A percentile compares a stretch with the other conserved stretches of the same genome.
Evolutionary conservation across 2,888 invertebrate genomes (phyloP).

Genomic region (Gastracanthus pulcherrimus): DNA sequence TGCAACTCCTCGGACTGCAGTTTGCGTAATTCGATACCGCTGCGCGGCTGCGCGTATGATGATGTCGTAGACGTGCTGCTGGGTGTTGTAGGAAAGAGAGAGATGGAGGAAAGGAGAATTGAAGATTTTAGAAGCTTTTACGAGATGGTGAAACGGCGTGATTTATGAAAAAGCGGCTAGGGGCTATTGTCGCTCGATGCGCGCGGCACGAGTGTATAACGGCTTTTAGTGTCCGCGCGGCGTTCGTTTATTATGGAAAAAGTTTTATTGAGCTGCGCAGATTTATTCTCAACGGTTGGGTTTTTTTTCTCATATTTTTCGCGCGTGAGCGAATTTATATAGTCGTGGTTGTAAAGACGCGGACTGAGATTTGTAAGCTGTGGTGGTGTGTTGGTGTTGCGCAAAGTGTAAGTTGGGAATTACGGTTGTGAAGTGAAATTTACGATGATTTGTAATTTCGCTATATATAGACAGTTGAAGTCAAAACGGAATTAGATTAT

Average conservation of each 20-base stretch:
- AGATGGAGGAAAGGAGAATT: not conserved
- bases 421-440: not conserved
- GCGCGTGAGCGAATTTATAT: not conserved
- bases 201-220: too few species aligned
- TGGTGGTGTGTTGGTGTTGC: not conserved
- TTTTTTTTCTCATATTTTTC: not conserved
- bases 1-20: conserved; percentile 10
- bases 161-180: conserved; percentile 10
- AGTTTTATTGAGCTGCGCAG: not conserved
- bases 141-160: not conserved
- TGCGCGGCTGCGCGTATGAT: not conserved
- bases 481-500: not conserved
- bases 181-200: not conserved
- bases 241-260: not conserved
- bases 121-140: conserved; percentile 5
- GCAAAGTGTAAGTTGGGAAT: not conserved
- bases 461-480: not conserved
- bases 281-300: not conserved
- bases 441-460: not conserved
- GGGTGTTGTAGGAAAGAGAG: not conserved
- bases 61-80: too few species aligned
- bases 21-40: conserved; percentile 46
- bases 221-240: not conserved
- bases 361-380: not conserved
- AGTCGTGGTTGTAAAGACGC: not conserved